Conservation (phyloP, 1,140 invertebrate species). For the Pogonognathellus flavescens region DNA sequence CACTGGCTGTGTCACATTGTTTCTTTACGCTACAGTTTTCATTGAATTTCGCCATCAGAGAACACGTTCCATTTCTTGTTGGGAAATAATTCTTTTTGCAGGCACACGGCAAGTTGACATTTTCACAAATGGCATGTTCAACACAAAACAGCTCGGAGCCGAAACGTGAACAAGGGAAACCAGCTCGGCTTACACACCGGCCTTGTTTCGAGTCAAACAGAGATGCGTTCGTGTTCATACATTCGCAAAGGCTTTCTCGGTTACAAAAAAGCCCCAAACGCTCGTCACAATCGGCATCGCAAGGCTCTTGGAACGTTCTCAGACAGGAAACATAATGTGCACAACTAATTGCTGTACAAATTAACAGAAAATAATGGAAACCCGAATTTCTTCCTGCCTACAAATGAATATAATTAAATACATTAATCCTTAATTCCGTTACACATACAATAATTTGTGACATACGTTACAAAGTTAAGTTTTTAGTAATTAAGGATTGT, state of each 20-base stretch:
- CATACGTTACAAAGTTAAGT: too few relatives aligned
- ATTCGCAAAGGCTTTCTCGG: constrained; percentile 53
- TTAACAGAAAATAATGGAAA: background rate
- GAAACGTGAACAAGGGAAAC: constrained; percentile 29
- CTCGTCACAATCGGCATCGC: constrained; percentile 55
- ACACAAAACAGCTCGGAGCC: constrained; percentile 54
- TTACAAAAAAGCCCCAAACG: constrained; percentile 29
- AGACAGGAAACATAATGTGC: background rate
- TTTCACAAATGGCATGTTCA: constrained; percentile 50
- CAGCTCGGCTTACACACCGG: constrained; percentile 34
- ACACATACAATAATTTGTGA: too few relatives aligned
- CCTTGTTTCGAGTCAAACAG: constrained; percentile 27
- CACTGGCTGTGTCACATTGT: constrained; percentile 41
- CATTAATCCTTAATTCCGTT: too few relatives aligned
- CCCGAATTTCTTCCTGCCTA: background rate
- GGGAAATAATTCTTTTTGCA: constrained; percentile 52
- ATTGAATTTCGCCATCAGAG: constrained; percentile 50
- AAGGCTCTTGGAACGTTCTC: constrained; percentile 43
- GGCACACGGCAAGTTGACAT: constrained; percentile 26
- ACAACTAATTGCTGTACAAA: background rate
- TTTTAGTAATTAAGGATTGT: too few relatives aligned
- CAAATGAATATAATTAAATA: background rate
- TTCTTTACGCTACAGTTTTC: constrained; percentile 36
- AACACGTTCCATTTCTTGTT: constrained; percentile 55
- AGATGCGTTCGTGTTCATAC: constrained; percentile 47